Percentiles rank a stretch among this genome's conserved stretches.
These are phyloP conservation scores for Osmerus mordax DNA, from an alignment of 2,113 vertebrate genomes.

Conservation along the genomic window DNA sequence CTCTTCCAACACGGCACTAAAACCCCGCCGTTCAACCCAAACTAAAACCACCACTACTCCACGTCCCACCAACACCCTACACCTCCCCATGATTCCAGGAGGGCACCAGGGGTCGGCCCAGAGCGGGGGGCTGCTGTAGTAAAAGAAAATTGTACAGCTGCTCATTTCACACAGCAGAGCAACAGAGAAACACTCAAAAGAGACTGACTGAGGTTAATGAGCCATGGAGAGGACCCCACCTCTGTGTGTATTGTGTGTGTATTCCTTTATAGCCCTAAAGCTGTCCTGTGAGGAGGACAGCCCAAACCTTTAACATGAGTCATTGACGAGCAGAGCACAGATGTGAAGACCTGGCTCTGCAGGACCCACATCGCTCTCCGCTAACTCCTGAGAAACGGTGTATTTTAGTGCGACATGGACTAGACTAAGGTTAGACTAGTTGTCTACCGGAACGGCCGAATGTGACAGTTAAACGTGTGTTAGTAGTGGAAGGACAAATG, in stretches of 20 bases:
- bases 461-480: not conserved
- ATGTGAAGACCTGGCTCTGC: not conserved
- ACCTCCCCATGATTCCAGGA: constrained; percentile 20
- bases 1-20: constrained; percentile 31
- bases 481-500: constrained; percentile 2
- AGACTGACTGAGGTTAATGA: constrained; percentile 32
- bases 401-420: no score
- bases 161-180: constrained; percentile 4
- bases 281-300: not conserved
- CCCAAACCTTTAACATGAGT: not conserved
- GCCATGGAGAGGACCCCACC: constrained; percentile 7
- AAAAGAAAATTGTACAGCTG: constrained; percentile 11
- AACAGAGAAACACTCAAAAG: constrained; percentile 14
- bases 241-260: constrained; percentile 24
- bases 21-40: constrained; percentile 17
- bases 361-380: not conserved
- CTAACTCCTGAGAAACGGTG: not conserved
- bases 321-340: not conserved
- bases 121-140: constrained; percentile 24
- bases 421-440: not conserved
- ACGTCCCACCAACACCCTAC: no score
- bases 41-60: constrained; percentile 4
- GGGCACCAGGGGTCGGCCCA: constrained; percentile 14
- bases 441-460: not conserved
- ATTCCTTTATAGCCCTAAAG: not conserved